These are phyloP conservation scores for Drosophila tanythrix DNA, from an alignment of 2,888 invertebrate species.

Conservation along the genomic window DNA sequence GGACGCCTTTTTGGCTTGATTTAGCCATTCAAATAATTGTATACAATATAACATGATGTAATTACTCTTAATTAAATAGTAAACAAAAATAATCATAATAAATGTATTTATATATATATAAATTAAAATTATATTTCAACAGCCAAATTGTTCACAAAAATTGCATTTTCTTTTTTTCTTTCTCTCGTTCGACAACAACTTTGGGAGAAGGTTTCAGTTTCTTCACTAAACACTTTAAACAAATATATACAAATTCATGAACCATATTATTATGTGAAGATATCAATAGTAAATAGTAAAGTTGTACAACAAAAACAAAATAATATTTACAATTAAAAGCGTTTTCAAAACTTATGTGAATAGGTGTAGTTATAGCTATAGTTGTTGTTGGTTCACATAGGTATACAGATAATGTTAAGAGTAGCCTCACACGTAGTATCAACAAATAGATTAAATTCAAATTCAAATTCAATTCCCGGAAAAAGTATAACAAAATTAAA, in stretches of 20 bases:
- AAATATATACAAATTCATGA: conserved; percentile 28
- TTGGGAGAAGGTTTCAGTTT: conserved; percentile 38
- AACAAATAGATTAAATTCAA: conserved; percentile 41
- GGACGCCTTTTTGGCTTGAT: neutral
- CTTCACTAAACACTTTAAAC: conserved; percentile 19
- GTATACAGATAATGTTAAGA: conserved; percentile 29
- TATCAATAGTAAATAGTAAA: conserved; percentile 8
- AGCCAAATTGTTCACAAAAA: conserved; percentile 81
- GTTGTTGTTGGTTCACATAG: conserved; percentile 16
- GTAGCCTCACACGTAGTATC: conserved; percentile 73
- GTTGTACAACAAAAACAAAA: conserved; percentile 30
- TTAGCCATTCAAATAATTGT: conserved; percentile 31
- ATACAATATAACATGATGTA: conserved; percentile 49
- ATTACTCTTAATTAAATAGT: conserved; percentile 36
- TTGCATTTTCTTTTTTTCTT: conserved; percentile 70
- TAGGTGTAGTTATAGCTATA: conserved; percentile 38
- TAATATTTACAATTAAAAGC: conserved; percentile 62
- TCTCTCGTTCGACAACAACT: conserved; percentile 52
- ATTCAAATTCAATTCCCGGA: conserved; percentile 3
- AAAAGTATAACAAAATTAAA: conserved; percentile 18
- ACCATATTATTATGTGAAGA: neutral
- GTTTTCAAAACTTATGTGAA: conserved; percentile 54
- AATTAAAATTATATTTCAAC: conserved; percentile 78
- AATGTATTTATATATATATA: conserved; percentile 33
- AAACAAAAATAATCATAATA: conserved; percentile 48